phyloP scores from a whole-genome alignment of 2,888 invertebrate species.

The Dusona sp. region DNA sequence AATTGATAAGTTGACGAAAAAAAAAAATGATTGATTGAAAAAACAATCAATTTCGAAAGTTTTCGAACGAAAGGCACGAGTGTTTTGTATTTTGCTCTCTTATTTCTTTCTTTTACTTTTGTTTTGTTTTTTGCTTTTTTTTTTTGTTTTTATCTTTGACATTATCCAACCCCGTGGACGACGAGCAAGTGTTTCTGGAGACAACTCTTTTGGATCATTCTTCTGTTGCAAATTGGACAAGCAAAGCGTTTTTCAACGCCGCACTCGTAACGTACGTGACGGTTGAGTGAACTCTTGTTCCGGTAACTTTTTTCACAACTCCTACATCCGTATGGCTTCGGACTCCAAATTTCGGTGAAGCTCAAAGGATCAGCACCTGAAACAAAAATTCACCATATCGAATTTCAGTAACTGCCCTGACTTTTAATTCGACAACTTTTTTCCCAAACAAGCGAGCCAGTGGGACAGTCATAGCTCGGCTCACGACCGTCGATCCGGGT shows the following conservation, averaged over 20 bases:
- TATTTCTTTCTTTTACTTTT: slow-evolving; percentile 14
- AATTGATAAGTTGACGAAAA: not conserved
- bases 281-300: slow-evolving; percentile 81
- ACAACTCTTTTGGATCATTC: slow-evolving; percentile 69
- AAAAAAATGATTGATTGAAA: slow-evolving; percentile 18
- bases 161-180: slow-evolving; percentile 67
- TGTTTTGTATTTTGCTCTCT: slow-evolving; percentile 13
- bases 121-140: not conserved
- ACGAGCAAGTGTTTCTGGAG: slow-evolving; percentile 73
- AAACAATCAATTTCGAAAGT: slow-evolving; percentile 9
- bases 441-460: not conserved
- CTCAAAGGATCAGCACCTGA: slow-evolving; percentile 66
- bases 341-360: slow-evolving; percentile 65
- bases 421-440: not conserved
- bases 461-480: too few species aligned
- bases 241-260: slow-evolving; percentile 74
- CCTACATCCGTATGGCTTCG: slow-evolving; percentile 71
- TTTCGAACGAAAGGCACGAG: slow-evolving; percentile 44
- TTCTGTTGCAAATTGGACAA: slow-evolving; percentile 75
- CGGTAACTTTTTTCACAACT: slow-evolving; percentile 79
- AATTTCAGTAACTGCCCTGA: slow-evolving; percentile 72
- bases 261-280: slow-evolving; percentile 76
- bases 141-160: not conserved
- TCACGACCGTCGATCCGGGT: too few species aligned
- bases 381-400: slow-evolving; percentile 71